phyloP scores from a whole-genome alignment of 2,888 invertebrate genomes.

The Leucophora obtusa region DNA sequence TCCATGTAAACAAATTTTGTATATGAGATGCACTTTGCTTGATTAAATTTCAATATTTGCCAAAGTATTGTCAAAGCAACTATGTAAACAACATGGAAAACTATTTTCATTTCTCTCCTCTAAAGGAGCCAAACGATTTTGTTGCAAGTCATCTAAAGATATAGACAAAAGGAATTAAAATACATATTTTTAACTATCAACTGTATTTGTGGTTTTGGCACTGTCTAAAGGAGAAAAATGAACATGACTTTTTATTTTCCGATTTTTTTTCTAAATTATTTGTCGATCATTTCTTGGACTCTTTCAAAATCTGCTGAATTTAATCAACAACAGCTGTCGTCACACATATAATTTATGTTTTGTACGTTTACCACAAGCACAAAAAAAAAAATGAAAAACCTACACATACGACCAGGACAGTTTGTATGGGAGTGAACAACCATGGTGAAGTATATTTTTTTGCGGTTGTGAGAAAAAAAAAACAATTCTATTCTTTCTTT shows the following conservation, averaged over 20 bases:
- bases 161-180: not conserved
- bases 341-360: constrained; percentile 58
- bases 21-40: constrained; percentile 65
- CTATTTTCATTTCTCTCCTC: not conserved
- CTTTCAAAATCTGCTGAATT: constrained; percentile 58
- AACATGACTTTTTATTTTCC: constrained; percentile 32
- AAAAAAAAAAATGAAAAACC: constrained; percentile 11
- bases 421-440: not conserved
- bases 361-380: constrained; percentile 16
- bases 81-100: constrained; percentile 13
- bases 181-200: constrained; percentile 7
- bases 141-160: constrained; percentile 14
- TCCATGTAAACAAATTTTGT: constrained; percentile 40
- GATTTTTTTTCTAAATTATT: constrained; percentile 35
- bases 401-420: not conserved
- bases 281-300: constrained; percentile 4
- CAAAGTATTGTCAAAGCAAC: constrained; percentile 55
- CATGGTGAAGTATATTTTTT: not conserved
- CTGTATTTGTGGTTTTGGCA: constrained; percentile 49
- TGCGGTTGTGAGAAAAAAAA: not conserved
- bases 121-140: constrained; percentile 9
- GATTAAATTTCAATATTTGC: constrained; percentile 67
- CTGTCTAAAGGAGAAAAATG: constrained; percentile 17
- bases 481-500: constrained; percentile 17
- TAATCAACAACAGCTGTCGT: constrained; percentile 64